Evolutionary conservation across 2,113 vertebrate genomes (phyloP).

Genomic region (Rhabdornis inornatus): DNA sequence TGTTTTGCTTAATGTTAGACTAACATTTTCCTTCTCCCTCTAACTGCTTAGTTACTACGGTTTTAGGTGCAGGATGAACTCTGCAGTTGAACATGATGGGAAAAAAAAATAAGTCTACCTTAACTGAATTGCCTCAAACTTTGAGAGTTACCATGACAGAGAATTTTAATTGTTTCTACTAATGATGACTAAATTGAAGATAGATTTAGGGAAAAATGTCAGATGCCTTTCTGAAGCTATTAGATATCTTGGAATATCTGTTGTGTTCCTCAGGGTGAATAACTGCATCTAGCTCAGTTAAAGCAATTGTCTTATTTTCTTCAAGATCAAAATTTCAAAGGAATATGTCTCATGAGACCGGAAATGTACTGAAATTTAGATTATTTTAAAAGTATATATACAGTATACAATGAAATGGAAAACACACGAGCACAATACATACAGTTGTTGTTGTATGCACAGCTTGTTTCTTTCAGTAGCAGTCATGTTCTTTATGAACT

Average conservation of each 20-base stretch:
- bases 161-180: not conserved
- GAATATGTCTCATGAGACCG: not conserved
- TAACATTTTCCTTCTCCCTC: not conserved
- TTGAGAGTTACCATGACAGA: not conserved
- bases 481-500: conserved; percentile 2
- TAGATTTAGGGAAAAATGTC: not conserved
- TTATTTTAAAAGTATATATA: not conserved
- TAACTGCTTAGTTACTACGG: not conserved
- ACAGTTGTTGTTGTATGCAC: not conserved
- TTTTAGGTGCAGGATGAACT: not conserved
- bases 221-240: not conserved
- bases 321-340: not conserved
- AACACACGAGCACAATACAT: not conserved
- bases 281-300: not conserved
- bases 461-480: conserved; percentile 8
- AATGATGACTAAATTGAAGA: not conserved
- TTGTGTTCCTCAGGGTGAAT: not conserved
- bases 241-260: not conserved
- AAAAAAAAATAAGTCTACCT: not conserved
- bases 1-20: not conserved
- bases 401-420: not conserved
- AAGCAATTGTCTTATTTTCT: not conserved
- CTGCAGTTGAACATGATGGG: not conserved
- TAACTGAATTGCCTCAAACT: not conserved
- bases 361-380: not conserved